Evolutionary conservation across 92 coral and sea anemone species (phyloP), one percentile per base, ranked within the genome.

Genomic region (Heliopora coerulea): DNA sequence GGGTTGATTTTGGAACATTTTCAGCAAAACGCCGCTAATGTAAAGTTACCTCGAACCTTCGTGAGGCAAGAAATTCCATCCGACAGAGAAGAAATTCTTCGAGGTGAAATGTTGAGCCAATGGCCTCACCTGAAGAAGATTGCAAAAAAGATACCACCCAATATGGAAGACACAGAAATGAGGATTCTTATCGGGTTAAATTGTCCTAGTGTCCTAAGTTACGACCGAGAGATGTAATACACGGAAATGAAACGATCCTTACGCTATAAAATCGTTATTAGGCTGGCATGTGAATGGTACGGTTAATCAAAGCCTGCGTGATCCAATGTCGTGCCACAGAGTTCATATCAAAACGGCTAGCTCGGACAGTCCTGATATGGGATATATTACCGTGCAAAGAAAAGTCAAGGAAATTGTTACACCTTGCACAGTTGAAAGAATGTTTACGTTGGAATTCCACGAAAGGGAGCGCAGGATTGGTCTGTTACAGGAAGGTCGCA

Each of bases 261-360:
- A 80, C 31, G 85, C 84, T 13, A 66, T 84, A 13, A 66, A 62
- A 65, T 73, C 85, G 56, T 9, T 74, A 46, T 41, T 80, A 18
- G 88, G 82, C 54, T 74, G 82, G 88, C 41, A 67, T 20, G 37
- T 65, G 27, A 80, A 79, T 59, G 74, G 84, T 26, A 78, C 86
- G 6, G 80, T 67, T 13, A 35, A 30, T 10, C 70, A 50, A n/a
- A 56, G 49, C 21, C 40, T 39, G 44, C 34, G 46, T 8, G 72
- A 56, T 62, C 13, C 1, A 7, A 9, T 58, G 46, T 35, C 34
- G 14, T 85, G 83, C 37, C 74, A 82, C 62, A 79, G 83, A 48
- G 79, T 79, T 65, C 79, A 28, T 64, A 50, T 79, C 40, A 32
- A 42, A 2, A 30, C 42, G 39, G 27, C 14, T 65, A 61, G 59